Conservation (phyloP, 2,797 vertebrate species). For the Periparus ater region DNA sequence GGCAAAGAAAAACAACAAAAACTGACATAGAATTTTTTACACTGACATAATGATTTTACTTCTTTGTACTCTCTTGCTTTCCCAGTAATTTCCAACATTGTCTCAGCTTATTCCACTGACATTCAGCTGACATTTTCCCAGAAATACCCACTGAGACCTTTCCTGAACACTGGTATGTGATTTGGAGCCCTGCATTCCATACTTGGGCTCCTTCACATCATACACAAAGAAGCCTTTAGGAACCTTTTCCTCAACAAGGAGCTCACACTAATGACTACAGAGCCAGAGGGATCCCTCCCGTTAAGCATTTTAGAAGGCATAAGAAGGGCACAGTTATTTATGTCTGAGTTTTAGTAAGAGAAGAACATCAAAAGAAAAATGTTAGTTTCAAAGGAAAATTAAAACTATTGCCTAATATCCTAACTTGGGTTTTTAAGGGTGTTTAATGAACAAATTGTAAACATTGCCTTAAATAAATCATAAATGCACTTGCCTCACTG, state of each 20-base stretch:
- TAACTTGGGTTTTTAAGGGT: background rate
- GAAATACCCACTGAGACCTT: background rate
- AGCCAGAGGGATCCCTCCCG: background rate
- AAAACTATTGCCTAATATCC: background rate
- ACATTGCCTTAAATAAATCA: background rate
- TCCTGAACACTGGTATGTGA: background rate
- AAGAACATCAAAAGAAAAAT: background rate
- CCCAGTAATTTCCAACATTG: background rate
- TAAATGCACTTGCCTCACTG: background rate
- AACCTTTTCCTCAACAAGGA: background rate
- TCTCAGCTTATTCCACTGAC: background rate
- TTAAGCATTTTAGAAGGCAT: background rate
- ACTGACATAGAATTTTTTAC: background rate
- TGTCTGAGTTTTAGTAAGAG: background rate
- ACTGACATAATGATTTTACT: background rate
- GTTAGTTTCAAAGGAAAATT: background rate
- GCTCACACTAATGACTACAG: background rate
- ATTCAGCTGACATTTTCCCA: background rate
- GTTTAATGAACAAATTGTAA: background rate
- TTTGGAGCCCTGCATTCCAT: background rate
- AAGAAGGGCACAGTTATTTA: background rate
- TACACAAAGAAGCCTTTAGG: background rate
- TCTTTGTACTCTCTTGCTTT: background rate
- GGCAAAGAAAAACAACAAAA: background rate
- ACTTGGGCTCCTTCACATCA: background rate